Conservation (phyloP, 1,140 invertebrate genomes). For the Samia ricini region DNA sequence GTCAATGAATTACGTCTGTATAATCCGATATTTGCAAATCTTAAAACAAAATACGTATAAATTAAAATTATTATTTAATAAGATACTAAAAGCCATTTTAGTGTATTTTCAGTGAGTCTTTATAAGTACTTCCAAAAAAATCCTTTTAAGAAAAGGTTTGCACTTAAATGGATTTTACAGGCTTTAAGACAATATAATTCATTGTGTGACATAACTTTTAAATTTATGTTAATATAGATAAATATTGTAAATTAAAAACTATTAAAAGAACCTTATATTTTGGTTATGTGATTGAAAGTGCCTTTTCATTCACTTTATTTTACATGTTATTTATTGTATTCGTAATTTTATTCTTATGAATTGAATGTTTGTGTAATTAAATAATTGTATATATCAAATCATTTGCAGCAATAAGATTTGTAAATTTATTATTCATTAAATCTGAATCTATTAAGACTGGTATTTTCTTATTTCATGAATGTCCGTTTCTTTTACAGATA, state of each 20-base stretch:
- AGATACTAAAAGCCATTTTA: neutral
- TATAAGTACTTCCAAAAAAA: too few relatives aligned
- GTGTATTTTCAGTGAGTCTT: too few relatives aligned
- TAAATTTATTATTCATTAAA: conserved; percentile 1
- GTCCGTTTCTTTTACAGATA: neutral
- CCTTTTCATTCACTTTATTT: conserved; percentile 34
- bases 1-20: too few relatives aligned
- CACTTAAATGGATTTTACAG: neutral
- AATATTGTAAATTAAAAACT: neutral
- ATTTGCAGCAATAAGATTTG: neutral
- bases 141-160: too few relatives aligned
- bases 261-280: conserved; percentile 3
- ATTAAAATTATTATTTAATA: too few relatives aligned
- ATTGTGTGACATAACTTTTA: neutral
- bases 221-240: neutral
- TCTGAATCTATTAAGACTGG: neutral
- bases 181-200: neutral
- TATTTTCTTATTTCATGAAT: neutral
- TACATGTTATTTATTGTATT: conserved; percentile 26
- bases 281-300: conserved; percentile 25
- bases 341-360: conserved; percentile 14
- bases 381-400: conserved; percentile 2
- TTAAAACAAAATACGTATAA: too few relatives aligned
- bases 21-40: too few relatives aligned
- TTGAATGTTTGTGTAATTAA: conserved; percentile 7